Conservation (phyloP, 2,797 vertebrate genomes). For the Natrix natrix region DNA sequence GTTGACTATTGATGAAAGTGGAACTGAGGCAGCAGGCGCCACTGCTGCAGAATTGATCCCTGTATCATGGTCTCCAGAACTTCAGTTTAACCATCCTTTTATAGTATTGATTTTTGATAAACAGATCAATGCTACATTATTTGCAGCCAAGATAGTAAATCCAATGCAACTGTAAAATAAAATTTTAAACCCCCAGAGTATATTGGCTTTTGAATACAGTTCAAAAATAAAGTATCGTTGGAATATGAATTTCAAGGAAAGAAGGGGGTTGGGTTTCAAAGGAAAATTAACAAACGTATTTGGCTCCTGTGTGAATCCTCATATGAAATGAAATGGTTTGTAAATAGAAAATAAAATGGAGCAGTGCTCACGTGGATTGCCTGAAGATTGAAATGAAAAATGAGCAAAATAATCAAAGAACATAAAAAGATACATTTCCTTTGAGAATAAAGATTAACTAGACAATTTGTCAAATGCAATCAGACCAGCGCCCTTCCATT, state of each 20-base stretch:
- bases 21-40: slow-evolving; percentile 80
- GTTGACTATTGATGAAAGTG: slow-evolving; percentile 84
- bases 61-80: slow-evolving; percentile 66
- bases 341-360: background rate
- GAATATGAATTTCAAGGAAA: background rate
- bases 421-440: background rate
- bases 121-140: slow-evolving; percentile 73
- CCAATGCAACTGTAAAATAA: slow-evolving; percentile 63
- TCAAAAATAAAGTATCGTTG: slow-evolving; percentile 25
- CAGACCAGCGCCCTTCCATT: background rate
- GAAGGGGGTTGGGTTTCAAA: background rate
- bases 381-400: background rate
- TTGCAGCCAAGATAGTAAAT: slow-evolving; percentile 83
- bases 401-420: background rate
- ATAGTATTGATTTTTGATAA: slow-evolving; percentile 78
- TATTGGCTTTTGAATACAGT: slow-evolving; percentile 29
- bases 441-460: background rate
- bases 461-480: background rate
- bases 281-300: background rate
- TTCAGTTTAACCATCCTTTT: slow-evolving; percentile 78
- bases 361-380: background rate
- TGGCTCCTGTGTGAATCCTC: background rate
- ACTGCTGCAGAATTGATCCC: slow-evolving; percentile 71
- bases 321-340: background rate
- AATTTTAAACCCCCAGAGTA: background rate